These are phyloP conservation scores for Solenodon paradoxus DNA, from an alignment of 2,113 vertebrate species.

Conservation along the genomic window DNA sequence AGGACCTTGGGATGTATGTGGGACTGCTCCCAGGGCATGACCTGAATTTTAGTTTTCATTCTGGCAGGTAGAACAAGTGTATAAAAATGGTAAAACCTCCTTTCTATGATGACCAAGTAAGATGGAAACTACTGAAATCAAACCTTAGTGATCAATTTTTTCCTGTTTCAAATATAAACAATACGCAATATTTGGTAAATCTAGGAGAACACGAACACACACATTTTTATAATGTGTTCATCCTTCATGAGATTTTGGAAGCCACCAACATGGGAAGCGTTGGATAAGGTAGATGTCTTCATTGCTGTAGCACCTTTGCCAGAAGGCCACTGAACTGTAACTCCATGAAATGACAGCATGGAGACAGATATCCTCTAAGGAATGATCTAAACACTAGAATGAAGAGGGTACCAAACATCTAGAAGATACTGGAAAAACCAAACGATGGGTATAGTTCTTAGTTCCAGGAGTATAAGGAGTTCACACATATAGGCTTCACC, in stretches of 20 bases:
- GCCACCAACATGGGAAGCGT: background rate
- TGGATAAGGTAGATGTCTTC: background rate
- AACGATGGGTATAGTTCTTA: background rate
- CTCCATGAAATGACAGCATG: background rate
- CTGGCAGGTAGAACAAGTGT: background rate
- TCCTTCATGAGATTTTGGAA: slow-evolving; percentile 4
- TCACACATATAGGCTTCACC: background rate
- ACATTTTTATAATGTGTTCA: background rate
- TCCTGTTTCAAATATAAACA: slow-evolving; percentile 24
- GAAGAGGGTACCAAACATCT: background rate
- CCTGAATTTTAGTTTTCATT: background rate
- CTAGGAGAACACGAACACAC: background rate
- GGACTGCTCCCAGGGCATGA: too few species aligned
- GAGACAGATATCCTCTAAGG: background rate
- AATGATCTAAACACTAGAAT: background rate
- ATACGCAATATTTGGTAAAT: background rate
- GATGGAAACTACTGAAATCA: slow-evolving; percentile 20
- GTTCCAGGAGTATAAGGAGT: background rate
- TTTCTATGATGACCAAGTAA: background rate
- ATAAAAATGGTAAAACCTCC: background rate
- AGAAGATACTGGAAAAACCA: background rate
- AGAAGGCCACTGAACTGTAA: background rate
- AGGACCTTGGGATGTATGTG: too few species aligned
- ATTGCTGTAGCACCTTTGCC: background rate
- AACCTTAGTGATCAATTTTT: background rate